Evolutionary conservation across 2,113 vertebrate species (phyloP).

Genomic region (Anarrhichthys ocellatus): DNA sequence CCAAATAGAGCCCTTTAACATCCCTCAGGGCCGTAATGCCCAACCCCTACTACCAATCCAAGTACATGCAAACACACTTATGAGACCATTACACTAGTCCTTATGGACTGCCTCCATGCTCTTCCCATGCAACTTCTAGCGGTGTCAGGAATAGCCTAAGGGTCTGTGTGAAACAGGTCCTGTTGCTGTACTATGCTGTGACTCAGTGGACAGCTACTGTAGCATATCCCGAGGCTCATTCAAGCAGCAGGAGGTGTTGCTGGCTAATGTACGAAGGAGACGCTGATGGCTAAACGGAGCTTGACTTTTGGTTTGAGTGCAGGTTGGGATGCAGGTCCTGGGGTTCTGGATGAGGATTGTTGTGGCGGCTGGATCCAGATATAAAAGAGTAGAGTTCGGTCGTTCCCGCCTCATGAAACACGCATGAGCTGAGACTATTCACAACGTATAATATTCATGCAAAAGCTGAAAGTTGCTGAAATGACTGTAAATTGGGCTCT

Average conservation of each 20-base stretch:
- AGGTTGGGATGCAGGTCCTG: conserved; percentile 24
- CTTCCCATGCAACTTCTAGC: conserved; percentile 11
- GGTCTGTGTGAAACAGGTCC: conserved; percentile 13
- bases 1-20: conserved; percentile 3
- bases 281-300: conserved; percentile 28
- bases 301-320: conserved; percentile 27
- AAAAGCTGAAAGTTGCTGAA: conserved; percentile 37
- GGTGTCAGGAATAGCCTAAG: conserved; percentile 12
- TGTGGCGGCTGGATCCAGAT: not conserved
- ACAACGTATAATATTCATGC: conserved; percentile 62
- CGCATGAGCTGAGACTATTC: conserved; percentile 63
- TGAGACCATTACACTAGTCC: conserved; percentile 22
- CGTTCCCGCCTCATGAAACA: conserved; percentile 62
- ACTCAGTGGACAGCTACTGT: conserved; percentile 31
- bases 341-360: conserved; percentile 10
- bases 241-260: conserved; percentile 47
- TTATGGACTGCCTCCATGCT: conserved; percentile 12
- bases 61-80: conserved; percentile 24
- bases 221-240: conserved; percentile 20
- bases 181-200: conserved; percentile 3
- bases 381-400: conserved; percentile 25
- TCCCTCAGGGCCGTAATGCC: conserved; percentile 4
- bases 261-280: conserved; percentile 17
- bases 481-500: conserved; percentile 35
- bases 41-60: conserved; percentile 16